phyloP scores from a whole-genome alignment of 2,797 vertebrate genomes.

The Picus viridis region DNA sequence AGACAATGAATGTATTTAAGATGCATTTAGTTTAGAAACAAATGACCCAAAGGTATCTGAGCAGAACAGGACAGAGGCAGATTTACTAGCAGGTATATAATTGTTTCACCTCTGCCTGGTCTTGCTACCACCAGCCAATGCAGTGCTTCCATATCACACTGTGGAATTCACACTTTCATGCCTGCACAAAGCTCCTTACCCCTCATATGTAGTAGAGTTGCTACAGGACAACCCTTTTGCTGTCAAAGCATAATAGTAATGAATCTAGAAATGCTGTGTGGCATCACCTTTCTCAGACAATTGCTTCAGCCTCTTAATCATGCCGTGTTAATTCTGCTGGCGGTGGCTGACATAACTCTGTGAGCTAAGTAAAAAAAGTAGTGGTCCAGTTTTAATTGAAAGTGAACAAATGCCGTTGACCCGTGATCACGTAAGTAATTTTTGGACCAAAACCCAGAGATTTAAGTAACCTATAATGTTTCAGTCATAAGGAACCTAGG shows the following conservation, averaged over 20 bases:
- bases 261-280: background rate
- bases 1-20: background rate
- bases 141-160: background rate
- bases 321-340: background rate
- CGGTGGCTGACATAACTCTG: background rate
- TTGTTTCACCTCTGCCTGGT: background rate
- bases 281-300: background rate
- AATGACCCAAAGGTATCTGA: background rate
- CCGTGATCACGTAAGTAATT: background rate
- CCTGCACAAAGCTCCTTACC: background rate
- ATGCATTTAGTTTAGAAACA: background rate
- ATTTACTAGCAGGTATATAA: background rate
- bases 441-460: background rate
- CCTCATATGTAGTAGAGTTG: accelerated
- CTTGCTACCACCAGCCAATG: background rate
- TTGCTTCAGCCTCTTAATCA: background rate
- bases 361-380: background rate
- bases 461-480: background rate
- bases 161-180: background rate
- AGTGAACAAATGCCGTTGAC: background rate
- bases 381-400: background rate
- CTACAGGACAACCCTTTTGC: background rate
- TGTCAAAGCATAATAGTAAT: background rate
- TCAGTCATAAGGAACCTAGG: background rate
- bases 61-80: background rate